A percentile compares a stretch with the other conserved stretches of the same genome.
Conservation (phyloP, 2,888 invertebrate species). For the Galeruca laticollis region DNA sequence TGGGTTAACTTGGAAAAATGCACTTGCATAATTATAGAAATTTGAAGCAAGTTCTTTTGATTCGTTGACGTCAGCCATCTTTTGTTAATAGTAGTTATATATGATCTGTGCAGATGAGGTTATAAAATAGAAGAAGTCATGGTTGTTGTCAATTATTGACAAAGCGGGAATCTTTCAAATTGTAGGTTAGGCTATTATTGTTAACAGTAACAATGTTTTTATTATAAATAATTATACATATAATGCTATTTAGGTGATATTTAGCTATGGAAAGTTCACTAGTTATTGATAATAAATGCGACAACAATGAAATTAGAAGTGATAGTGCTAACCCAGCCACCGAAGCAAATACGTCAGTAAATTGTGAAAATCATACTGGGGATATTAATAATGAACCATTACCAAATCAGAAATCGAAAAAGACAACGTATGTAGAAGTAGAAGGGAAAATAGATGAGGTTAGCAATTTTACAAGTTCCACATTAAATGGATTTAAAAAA, state of each 20-base stretch:
- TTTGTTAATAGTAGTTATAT: too few relatives aligned
- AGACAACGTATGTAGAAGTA: background rate
- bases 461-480: background rate
- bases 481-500: background rate
- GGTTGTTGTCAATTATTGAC: background rate
- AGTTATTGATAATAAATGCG: background rate
- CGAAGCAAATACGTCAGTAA: background rate
- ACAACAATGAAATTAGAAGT: background rate
- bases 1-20: background rate
- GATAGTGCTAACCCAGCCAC: background rate
- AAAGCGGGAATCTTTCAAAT: slow-evolving; percentile 7
- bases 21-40: background rate
- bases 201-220: background rate
- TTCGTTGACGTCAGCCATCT: too few relatives aligned
- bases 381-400: background rate
- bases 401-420: background rate
- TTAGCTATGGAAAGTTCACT: background rate
- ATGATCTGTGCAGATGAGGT: too few relatives aligned
- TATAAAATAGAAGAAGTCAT: too few relatives aligned
- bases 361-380: background rate
- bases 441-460: background rate
- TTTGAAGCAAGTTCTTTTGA: too few relatives aligned
- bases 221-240: too few relatives aligned
- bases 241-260: background rate
- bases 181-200: background rate